Evolutionary conservation across 2,888 invertebrate species (phyloP).

Genomic region (Ophion ventricosus): DNA sequence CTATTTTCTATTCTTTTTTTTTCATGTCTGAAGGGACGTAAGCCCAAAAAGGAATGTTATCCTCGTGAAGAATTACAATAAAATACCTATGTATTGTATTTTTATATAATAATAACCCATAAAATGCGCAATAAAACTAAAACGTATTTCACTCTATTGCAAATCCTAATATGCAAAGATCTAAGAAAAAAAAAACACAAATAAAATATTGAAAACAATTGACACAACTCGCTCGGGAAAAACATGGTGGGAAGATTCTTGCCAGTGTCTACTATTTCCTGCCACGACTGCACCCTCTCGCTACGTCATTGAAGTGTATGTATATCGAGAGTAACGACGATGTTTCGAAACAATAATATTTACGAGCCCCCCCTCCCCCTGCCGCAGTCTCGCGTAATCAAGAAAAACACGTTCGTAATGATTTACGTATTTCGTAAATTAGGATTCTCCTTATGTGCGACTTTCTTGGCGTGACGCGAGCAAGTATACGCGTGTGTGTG

Average conservation of each 20-base stretch:
- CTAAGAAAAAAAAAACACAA: background rate
- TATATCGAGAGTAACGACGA: constrained; percentile 3
- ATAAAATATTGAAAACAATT: no score
- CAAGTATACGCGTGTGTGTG: background rate
- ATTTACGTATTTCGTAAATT: constrained; percentile 15
- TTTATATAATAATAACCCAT: background rate
- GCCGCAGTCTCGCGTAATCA: background rate
- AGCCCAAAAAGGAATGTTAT: no score
- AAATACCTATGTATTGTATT: no score
- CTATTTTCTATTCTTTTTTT: no score
- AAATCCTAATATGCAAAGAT: background rate
- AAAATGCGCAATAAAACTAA: background rate
- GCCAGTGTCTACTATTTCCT: background rate
- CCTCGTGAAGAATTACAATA: no score
- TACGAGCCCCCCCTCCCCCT: background rate
- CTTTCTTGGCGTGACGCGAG: background rate
- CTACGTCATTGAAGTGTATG: background rate
- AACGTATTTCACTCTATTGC: background rate
- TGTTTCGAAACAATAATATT: constrained; percentile 35
- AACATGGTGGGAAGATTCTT: constrained; percentile 1
- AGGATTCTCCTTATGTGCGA: background rate
- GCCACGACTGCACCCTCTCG: constrained; percentile 1
- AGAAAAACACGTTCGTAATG: constrained; percentile 18
- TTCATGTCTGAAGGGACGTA: no score
- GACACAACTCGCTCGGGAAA: background rate